Conservation (phyloP, 2,797 vertebrate species). For the Okamejei kenojei region DNA sequence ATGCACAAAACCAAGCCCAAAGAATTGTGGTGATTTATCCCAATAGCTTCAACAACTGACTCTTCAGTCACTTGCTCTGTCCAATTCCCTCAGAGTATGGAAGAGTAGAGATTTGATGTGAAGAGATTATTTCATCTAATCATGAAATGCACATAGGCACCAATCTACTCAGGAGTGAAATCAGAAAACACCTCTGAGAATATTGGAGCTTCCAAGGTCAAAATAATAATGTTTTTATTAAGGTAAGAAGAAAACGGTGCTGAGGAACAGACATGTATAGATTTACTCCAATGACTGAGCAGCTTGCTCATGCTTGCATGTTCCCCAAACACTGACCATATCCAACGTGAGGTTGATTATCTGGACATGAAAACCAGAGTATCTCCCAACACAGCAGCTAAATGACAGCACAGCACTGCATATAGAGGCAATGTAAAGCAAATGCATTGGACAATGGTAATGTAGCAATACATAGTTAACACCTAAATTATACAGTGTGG, state of each 20-base stretch:
- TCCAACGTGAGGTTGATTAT: background rate
- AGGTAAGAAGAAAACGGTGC: background rate
- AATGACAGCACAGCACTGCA: background rate
- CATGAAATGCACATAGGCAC: background rate
- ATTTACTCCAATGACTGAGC: background rate
- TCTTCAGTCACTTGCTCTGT: too few relatives aligned
- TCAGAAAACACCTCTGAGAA: background rate
- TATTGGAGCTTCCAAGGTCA: background rate
- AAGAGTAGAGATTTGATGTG: background rate
- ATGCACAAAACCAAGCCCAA: too few relatives aligned
- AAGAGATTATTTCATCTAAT: background rate
- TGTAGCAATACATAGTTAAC: background rate
- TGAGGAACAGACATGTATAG: background rate
- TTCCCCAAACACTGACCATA: background rate
- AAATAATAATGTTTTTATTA: background rate
- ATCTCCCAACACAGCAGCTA: background rate
- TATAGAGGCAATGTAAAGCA: background rate
- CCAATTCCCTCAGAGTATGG: too few relatives aligned
- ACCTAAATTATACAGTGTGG: background rate
- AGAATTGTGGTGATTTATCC: too few relatives aligned
- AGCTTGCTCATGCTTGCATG: background rate
- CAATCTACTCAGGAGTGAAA: background rate
- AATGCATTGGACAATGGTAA: background rate
- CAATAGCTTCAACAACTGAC: too few relatives aligned
- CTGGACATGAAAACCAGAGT: background rate